These are phyloP conservation scores for Arge pagana DNA, from an alignment of 2,888 invertebrate genomes.

Conservation along the genomic window DNA sequence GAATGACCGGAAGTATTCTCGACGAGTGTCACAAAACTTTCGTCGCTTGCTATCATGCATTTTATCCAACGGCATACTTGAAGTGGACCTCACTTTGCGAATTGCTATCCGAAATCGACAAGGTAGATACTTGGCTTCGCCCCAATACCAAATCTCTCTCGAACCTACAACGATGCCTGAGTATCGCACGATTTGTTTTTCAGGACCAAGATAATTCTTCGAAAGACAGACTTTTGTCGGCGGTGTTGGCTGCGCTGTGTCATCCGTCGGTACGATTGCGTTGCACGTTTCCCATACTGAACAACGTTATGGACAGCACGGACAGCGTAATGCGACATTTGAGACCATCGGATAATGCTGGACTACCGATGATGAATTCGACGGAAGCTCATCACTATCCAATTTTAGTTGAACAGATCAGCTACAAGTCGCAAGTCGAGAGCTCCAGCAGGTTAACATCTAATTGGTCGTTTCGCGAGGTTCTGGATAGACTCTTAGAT, in stretches of 20 bases:
- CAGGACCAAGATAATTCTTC: constrained; percentile 58
- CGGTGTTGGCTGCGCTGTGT: constrained; percentile 85
- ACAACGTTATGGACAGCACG: constrained; percentile 57
- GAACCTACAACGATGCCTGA: constrained; percentile 45
- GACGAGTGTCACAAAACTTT: constrained; percentile 91
- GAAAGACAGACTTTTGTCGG: constrained; percentile 71
- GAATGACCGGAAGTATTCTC: constrained; percentile 74
- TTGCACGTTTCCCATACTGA: constrained; percentile 75
- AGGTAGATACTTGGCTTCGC: constrained; percentile 59
- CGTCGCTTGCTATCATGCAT: constrained; percentile 91
- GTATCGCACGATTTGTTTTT: constrained; percentile 32
- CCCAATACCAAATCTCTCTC: constrained; percentile 36
- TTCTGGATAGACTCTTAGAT: constrained; percentile 79
- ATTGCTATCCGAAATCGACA: constrained; percentile 72
- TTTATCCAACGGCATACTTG: constrained; percentile 90
- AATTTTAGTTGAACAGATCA: constrained; percentile 78
- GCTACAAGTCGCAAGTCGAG: constrained; percentile 66
- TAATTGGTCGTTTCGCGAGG: constrained; percentile 77
- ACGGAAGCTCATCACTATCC: constrained; percentile 76
- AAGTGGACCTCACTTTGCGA: constrained; percentile 94
- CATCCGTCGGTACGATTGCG: constrained; percentile 75
- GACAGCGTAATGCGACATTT: constrained; percentile 62
- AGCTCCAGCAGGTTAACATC: constrained; percentile 48
- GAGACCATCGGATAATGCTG: constrained; percentile 73
- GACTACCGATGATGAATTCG: constrained; percentile 69